These are phyloP conservation scores for Nymphalis urticae DNA, from an alignment of 2,888 invertebrate genomes.

Conservation along the genomic window DNA sequence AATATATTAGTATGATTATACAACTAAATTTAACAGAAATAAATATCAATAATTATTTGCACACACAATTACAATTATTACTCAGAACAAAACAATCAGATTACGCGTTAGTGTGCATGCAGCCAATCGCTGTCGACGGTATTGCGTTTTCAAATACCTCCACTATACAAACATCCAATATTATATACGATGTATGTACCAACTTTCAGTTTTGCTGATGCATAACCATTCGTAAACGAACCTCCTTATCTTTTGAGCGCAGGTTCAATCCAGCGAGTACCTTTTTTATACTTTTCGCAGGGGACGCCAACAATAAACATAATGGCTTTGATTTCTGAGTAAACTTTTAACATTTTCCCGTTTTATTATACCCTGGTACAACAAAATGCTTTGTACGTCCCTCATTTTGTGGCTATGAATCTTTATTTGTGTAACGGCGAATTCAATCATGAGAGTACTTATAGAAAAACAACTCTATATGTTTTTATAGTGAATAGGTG, in stretches of 20 bases:
- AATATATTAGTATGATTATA: too few species aligned
- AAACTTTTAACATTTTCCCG: constrained; percentile 38
- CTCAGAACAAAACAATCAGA: background rate
- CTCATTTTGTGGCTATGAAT: constrained; percentile 19
- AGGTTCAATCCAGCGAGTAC: constrained; percentile 38
- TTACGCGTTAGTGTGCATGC: constrained; percentile 12
- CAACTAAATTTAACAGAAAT: too few species aligned
- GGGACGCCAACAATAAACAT: constrained; percentile 37
- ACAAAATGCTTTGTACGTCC: constrained; percentile 21
- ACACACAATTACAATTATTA: too few species aligned
- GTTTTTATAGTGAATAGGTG: background rate
- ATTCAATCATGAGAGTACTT: constrained; percentile 24
- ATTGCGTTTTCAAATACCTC: constrained; percentile 22
- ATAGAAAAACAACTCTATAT: background rate
- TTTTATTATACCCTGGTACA: constrained; percentile 30
- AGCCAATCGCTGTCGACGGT: constrained; percentile 19
- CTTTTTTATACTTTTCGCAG: constrained; percentile 33
- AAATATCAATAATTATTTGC: too few species aligned
- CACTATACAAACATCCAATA: constrained; percentile 27
- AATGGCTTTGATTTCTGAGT: constrained; percentile 39
- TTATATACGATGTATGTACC: constrained; percentile 24
- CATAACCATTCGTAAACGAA: constrained; percentile 39
- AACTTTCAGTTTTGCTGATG: constrained; percentile 38
- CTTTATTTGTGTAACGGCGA: constrained; percentile 21
- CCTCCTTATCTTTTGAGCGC: constrained; percentile 41